Evolutionary conservation across 1,140 invertebrate species (phyloP), one percentile per base, ranked within the genome.

Genomic region (Acromyrmex heyeri): DNA sequence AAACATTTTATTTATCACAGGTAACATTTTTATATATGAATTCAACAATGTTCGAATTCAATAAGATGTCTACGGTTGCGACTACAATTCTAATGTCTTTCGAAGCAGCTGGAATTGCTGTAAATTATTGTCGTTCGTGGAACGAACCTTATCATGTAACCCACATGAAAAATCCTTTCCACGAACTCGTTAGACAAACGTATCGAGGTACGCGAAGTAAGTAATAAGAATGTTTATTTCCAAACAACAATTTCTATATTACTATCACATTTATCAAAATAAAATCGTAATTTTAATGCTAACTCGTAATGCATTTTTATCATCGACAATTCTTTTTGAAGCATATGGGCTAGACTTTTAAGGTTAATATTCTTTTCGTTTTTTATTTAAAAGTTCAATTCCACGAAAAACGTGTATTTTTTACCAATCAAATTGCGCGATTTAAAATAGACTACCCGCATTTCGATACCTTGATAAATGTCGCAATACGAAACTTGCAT

Each of bases 191-290:
- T 10, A 95, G 96, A 21, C 96, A 97, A 65, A 98, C 98, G 2
- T 97, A 97, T 91, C 96, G 95, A 50, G 97, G 98, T 87, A 97
- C 97, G 0, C 96, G 98, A 95, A 98, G 98, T 98, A 94, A 97
- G 97, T 96, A 89, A 62, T 57, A 21, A 57, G n/a, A 27, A 44
- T 10, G n/a, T 62, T 38, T 75, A 5, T 3, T 34, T 48, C n/a
- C 10, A 53, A 50, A 10, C n/a, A 44, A 8, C 16, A 50, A 59
- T n/a, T 77, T 7, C 8, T 76, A 8, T 12, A 24, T 81, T 24
- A 12, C 12, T 48, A 18, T 38, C 10, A 69, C 6, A 27, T 64
- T 70, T 53, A 4, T 18, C 21, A n/a, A 53, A 69, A 27, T 14
- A 6, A 67, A 16, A 50, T 65, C 2, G 8, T 21, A 34, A 8